phyloP scores from a whole-genome alignment of 2,113 vertebrate genomes.

The Phyllopteryx taeniolatus region DNA sequence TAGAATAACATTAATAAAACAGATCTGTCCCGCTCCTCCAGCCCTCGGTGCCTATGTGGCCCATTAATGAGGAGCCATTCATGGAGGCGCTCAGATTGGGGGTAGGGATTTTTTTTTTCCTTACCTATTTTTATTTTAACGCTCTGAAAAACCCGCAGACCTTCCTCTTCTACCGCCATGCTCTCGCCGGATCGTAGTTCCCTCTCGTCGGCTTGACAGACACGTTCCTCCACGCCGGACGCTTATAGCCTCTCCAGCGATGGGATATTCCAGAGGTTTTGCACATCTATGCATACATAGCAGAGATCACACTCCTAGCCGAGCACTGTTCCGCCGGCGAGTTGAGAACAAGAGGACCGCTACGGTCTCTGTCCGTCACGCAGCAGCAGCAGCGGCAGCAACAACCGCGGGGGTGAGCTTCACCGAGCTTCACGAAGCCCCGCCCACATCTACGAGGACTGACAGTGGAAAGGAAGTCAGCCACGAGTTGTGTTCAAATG shows the following conservation, averaged over 20 bases:
- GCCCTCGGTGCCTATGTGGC: conserved; percentile 31
- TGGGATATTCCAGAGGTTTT: conserved; percentile 62
- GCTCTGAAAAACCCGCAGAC: conserved; percentile 93
- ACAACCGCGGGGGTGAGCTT: conserved; percentile 43
- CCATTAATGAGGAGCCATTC: conserved; percentile 50
- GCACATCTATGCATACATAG: conserved; percentile 61
- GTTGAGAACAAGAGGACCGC: conserved; percentile 33
- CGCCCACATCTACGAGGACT: not conserved
- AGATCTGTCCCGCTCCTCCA: conserved; percentile 31
- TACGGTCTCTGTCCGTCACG: conserved; percentile 32
- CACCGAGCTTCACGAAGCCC: conserved; percentile 11
- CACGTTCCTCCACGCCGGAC: conserved; percentile 50
- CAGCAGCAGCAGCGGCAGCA: conserved; percentile 41
- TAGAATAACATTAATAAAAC: conserved; percentile 53
- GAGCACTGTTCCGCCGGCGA: conserved; percentile 43
- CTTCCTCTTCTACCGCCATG: conserved; percentile 96
- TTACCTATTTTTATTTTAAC: conserved; percentile 96
- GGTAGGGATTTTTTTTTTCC: conserved; percentile 46
- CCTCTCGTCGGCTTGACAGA: conserved; percentile 42
- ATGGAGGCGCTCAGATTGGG: conserved; percentile 47
- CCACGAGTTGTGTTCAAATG: not conserved
- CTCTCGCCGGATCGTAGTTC: conserved; percentile 57
- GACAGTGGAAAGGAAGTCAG: not conserved
- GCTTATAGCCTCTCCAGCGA: conserved; percentile 57
- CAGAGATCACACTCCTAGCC: conserved; percentile 35